Evolutionary conservation across 2,888 invertebrate species (phyloP), one percentile per base, ranked within the genome.

Genomic region (Scrobipalpa atriplicella): DNA sequence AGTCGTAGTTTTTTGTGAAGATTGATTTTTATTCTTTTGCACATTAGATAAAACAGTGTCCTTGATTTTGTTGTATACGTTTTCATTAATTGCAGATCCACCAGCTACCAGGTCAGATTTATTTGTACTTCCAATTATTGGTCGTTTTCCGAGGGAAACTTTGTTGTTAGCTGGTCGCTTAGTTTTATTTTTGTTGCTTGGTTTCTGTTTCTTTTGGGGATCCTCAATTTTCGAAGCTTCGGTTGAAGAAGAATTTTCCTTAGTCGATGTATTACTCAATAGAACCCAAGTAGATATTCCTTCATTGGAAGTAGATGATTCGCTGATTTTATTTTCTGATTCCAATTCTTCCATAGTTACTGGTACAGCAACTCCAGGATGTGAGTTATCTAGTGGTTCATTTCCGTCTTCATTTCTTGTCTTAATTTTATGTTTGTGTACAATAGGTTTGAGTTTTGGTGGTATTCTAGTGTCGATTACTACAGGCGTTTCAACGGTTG

Each of bases 231-330:
- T 87, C 8, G 88, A 86, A 5, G 91, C 80, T 71, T 91, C 92
- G 0, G 90, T 92, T n/a, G 89, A 82, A 43, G 82, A 75, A 8
- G 74, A 69, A 66, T 81, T 87, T 62, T 85, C 85, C 72, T 81
- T 86, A 1, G 81, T 83, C 2, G 83, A 72, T 0, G 93, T 87
- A 69, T 86, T 91, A 71, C 95, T 96, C 18, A 96, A 81, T 18
- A 96, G 88, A 69, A 96, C 95, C 96, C 96, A 96, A 0, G 96
- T 96, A 0, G 96, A 96, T 69, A 96, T 92, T 0, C 96, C 96
- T 78, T 94, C 94, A 65, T 93, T 94, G 29, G 93, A 93, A 62
- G 93, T 96, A 67, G 92, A 94, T 66, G 90, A 87, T 75, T 93
- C 83, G 61, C 74, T 75, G 36, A 94, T 79, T 77, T 92, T 93